Evolutionary conservation across 2,797 vertebrate species (phyloP), one percentile per base, ranked within the genome.

Genomic region (Cichlasoma orientale): DNA sequence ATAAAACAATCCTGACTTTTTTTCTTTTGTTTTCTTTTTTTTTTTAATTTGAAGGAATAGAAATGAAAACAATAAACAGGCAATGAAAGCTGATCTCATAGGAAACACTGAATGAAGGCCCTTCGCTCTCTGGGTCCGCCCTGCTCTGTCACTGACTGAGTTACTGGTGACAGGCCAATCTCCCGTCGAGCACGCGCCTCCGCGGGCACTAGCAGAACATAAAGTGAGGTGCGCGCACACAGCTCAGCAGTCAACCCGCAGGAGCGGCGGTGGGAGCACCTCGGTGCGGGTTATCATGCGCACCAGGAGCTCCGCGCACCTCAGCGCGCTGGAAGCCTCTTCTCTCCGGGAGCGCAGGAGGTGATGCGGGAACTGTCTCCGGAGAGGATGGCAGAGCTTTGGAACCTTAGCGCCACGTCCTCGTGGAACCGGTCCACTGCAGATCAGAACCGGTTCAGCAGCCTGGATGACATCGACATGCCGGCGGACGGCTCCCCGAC

Each of bases 321-420:
- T 59, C 16, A 0, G 23, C 19, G 44, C 68, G n/a, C 71, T 2
- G 56, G 52, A 59, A 41, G 56, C 31, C n/a, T 33, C 74, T 57
- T 13, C 19, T 66, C 66, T 47, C 14, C 83, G 4, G 56, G 57
- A 52, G 72, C 68, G 83, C 75, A 68, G 27, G 10, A 53, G 70
- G 83, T 90, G 91, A 85, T 63, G 90, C 91, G 85, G 78, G 56
- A 38, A 50, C 41, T 63, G 4, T 52, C 57, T 54, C 11, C 44
- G 27, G 82, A 82, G 14, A 78, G 59, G 50, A 94, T 94, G 95
- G 84, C 77, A 44, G 92, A 94, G 8, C 56, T 21, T 61, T 55
- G 79, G 77, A 92, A 75, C 82, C 54, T 72, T 56, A 94, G 85
- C 83, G 16, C 14, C 58, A 57, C 71, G 47, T 27, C 53, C 5